Evolutionary conservation across 2,888 invertebrate genomes (phyloP), one percentile per base, ranked within the genome.

Genomic region (Agriotes lineatus): DNA sequence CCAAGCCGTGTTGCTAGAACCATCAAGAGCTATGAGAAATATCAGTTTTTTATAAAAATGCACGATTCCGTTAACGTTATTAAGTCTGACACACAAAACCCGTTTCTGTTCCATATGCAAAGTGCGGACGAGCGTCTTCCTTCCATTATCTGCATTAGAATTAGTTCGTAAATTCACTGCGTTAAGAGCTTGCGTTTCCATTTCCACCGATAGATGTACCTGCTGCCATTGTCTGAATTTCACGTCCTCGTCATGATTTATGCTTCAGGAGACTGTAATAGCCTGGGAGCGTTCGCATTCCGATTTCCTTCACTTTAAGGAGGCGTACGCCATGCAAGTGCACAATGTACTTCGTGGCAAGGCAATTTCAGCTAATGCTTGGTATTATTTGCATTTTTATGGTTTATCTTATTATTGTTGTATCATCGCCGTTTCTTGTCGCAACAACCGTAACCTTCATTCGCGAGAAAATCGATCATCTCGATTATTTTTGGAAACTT

Each of bases 201-300:
- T 16, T 33, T 59, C 59, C 19, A 44, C 60, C 20, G 16, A 45
- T 60, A 48, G 25, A 20, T 44, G 16, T 48, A 18, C 1, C 12
- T 52, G 19, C 33, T 42, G 16, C 45, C 39, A 58, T 61, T 45
- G 58, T 45, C 60, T 48, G 35, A 52, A 48, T 33, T 59, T 59
- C 52, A 39, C 61, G 56, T 45, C 37, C 67, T 48, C 16, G 52
- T 54, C 66, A 33, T 66, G 66, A 59, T 59, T 66, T 66, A 59
- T 58, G 48, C 52, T 48, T 30, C 42, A 33, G 58, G 50, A 59
- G 19, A 52, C 52, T 59, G 12, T 48, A 58, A 58, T 59, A 64
- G 37, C 50, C 25, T 59, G 42, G 54, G 66, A 50, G 59, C 59
- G 66, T 66, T 58, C 42, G 52, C 59, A 50, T 66, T 65, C 58